Percentiles rank a stretch among this genome's conserved stretches.
These are phyloP conservation scores for Drepana falcataria DNA, from an alignment of 2,888 invertebrate species.

Conservation along the genomic window DNA sequence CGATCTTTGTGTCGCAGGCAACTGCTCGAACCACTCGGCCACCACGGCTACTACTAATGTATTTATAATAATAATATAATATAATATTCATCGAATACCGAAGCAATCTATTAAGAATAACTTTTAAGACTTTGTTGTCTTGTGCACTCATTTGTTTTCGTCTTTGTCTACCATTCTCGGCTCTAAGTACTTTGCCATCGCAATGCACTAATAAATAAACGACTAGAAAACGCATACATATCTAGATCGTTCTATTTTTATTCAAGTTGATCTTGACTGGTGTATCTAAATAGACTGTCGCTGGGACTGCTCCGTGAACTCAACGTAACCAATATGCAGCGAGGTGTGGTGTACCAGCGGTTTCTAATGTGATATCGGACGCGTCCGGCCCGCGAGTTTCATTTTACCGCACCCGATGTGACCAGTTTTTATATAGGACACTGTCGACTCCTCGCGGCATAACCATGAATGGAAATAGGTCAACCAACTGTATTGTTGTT, in stretches of 20 bases:
- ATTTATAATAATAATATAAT: too few relatives aligned
- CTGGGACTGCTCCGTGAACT: slow-evolving; percentile 26
- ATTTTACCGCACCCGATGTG: slow-evolving; percentile 33
- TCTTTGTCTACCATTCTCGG: slow-evolving; percentile 3
- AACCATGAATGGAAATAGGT: not conserved
- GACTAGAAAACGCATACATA: slow-evolving; percentile 25
- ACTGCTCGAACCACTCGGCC: too few relatives aligned
- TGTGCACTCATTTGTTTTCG: not conserved
- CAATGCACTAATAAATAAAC: slow-evolving; percentile 4
- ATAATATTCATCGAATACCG: too few relatives aligned
- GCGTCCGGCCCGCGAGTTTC: slow-evolving; percentile 48
- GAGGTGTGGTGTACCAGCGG: slow-evolving; percentile 41
- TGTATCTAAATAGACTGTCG: slow-evolving; percentile 19
- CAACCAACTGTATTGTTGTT: not conserved
- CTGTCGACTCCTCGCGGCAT: slow-evolving; percentile 5
- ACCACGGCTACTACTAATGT: too few relatives aligned
- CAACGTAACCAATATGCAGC: slow-evolving; percentile 48
- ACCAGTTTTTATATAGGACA: slow-evolving; percentile 35
- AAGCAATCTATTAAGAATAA: too few relatives aligned
- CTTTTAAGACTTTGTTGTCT: not conserved
- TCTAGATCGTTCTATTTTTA: slow-evolving; percentile 44
- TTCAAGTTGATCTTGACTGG: slow-evolving; percentile 36
- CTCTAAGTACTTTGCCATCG: slow-evolving; percentile 11
- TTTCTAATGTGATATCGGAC: slow-evolving; percentile 60
- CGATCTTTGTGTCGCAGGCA: too few relatives aligned